A percentile compares a stretch with the other conserved stretches of the same genome.
These are phyloP conservation scores for Luehdorfia chinensis DNA, from an alignment of 1,140 invertebrate genomes.

Conservation along the genomic window DNA sequence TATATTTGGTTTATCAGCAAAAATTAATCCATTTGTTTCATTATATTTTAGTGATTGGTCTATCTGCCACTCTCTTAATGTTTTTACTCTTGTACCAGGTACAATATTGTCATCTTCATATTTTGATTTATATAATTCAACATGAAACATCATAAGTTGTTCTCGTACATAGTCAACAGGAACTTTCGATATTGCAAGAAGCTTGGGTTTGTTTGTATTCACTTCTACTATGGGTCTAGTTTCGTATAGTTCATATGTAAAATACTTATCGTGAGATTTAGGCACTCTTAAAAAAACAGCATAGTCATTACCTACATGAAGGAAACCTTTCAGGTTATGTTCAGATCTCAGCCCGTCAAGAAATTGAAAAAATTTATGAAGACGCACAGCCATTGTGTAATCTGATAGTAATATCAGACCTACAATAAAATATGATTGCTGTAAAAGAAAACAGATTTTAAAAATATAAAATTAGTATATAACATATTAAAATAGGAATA, in stretches of 20 bases:
- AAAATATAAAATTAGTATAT: too few species aligned
- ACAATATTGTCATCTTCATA: constrained; percentile 48
- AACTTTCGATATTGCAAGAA: constrained; percentile 54
- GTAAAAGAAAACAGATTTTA: constrained; percentile 22
- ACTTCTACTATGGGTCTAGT: constrained; percentile 35
- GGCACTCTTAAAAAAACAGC: constrained; percentile 49
- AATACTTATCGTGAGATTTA: constrained; percentile 47
- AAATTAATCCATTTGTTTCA: constrained; percentile 7
- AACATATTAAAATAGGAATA: too few species aligned
- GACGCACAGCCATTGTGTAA: constrained; percentile 32
- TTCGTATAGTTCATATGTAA: constrained; percentile 61
- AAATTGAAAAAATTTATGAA: constrained; percentile 57
- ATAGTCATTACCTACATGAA: constrained; percentile 59
- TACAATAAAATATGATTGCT: constrained; percentile 23
- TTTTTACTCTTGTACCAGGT: constrained; percentile 52
- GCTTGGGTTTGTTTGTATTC: constrained; percentile 33
- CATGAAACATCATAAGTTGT: constrained; percentile 45
- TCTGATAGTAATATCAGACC: constrained; percentile 18
- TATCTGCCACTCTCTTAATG: constrained; percentile 64
- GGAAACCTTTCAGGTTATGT: constrained; percentile 43
- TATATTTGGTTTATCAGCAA: constrained; percentile 27
- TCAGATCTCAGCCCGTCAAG: constrained; percentile 55
- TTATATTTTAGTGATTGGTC: constrained; percentile 34
- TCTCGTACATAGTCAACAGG: constrained; percentile 55
- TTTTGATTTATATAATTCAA: constrained; percentile 52